phyloP scores from a whole-genome alignment of 2,888 invertebrate species.

The Piscicola geometra region DNA sequence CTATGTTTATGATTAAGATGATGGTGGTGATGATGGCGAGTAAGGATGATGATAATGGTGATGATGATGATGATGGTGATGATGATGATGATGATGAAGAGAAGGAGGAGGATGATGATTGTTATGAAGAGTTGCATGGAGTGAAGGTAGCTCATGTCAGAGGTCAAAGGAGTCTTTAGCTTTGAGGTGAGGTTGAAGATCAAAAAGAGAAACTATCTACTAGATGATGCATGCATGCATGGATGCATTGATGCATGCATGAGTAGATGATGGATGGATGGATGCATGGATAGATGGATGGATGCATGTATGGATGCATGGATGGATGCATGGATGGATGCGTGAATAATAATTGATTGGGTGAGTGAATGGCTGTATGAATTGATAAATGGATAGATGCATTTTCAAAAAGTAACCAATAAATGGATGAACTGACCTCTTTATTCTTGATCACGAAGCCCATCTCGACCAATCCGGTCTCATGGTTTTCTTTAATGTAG shows the following conservation, averaged over 20 bases:
- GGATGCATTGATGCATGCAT: too few relatives aligned
- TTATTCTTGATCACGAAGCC: slow-evolving; percentile 11
- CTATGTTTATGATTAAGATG: too few relatives aligned
- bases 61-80: slow-evolving; percentile 35
- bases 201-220: too few relatives aligned
- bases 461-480: slow-evolving; percentile 1
- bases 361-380: slow-evolving; percentile 12
- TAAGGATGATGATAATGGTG: slow-evolving; percentile 30
- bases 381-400: not conserved
- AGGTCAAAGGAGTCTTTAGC: too few relatives aligned
- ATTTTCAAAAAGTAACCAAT: not conserved
- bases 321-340: not conserved
- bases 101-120: not conserved
- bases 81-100: slow-evolving; percentile 26
- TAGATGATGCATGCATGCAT: too few relatives aligned
- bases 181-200: too few relatives aligned
- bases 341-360: slow-evolving; percentile 12
- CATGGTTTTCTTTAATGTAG: slow-evolving; percentile 31
- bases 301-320: slow-evolving; percentile 8
- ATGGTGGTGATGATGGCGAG: too few relatives aligned
- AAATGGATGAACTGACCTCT: not conserved
- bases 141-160: too few relatives aligned
- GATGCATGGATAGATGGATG: not conserved
- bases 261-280: not conserved
- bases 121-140: too few relatives aligned